These are phyloP conservation scores for Cerastis rubricosa DNA, from an alignment of 2,888 invertebrate genomes.

Conservation along the genomic window DNA sequence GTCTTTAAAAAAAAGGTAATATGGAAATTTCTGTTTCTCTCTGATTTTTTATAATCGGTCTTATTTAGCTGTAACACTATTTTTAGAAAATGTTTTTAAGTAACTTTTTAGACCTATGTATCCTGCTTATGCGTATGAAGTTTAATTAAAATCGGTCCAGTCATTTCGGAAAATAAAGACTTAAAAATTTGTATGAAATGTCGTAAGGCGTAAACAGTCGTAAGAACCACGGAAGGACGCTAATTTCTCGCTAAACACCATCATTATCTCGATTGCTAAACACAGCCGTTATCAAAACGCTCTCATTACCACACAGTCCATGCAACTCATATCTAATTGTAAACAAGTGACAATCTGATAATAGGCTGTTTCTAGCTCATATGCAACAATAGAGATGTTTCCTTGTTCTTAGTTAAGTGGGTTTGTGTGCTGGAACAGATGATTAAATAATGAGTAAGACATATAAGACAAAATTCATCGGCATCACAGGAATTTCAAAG, in stretches of 20 bases:
- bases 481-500: neutral
- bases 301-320: slow-evolving; percentile 49
- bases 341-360: slow-evolving; percentile 62
- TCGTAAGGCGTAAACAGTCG: too few species aligned
- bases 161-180: too few species aligned
- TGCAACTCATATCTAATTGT: slow-evolving; percentile 60
- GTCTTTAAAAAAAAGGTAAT: too few species aligned
- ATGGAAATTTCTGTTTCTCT: too few species aligned
- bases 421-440: slow-evolving; percentile 34
- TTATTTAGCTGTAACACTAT: too few species aligned
- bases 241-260: slow-evolving; percentile 19
- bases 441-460: slow-evolving; percentile 23
- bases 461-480: neutral
- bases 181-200: too few species aligned
- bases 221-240: neutral
- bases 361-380: slow-evolving; percentile 44
- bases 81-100: too few species aligned
- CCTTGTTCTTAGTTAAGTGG: slow-evolving; percentile 49
- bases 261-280: slow-evolving; percentile 36
- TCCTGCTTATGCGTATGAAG: too few species aligned
- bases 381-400: slow-evolving; percentile 35
- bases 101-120: too few species aligned
- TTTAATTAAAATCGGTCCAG: too few species aligned
- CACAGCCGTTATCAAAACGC: slow-evolving; percentile 45
- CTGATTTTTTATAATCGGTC: too few species aligned